Percentiles rank a stretch among this genome's conserved stretches.
Conservation (phyloP, 2,888 invertebrate genomes). For the Chymomyza procnemis region DNA sequence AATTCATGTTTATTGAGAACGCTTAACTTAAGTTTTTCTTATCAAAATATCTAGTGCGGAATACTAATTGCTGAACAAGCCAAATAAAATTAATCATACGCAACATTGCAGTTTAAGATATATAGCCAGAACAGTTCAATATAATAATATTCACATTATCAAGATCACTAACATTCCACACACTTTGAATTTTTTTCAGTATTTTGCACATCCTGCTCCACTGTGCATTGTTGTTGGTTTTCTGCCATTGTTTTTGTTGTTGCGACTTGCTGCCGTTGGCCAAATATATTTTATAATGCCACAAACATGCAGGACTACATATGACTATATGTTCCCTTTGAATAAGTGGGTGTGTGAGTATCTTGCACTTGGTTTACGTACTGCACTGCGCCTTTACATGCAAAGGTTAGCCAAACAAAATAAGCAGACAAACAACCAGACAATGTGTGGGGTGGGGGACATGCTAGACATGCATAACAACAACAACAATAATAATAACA, state of each 20-base stretch:
- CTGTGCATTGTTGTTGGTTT: constrained; percentile 47
- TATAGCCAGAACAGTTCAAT: too few species aligned
- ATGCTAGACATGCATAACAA: constrained; percentile 2
- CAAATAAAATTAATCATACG: too few species aligned
- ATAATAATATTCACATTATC: too few species aligned
- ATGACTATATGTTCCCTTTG: background rate
- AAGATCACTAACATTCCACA: too few species aligned
- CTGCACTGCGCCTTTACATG: constrained; percentile 42
- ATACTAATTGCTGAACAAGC: too few species aligned
- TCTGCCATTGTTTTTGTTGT: constrained; percentile 10
- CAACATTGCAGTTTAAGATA: too few species aligned
- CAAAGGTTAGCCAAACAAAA: constrained; percentile 36
- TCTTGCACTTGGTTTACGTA: constrained; percentile 41
- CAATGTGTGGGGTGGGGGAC: constrained; percentile 1
- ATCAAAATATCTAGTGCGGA: too few species aligned
- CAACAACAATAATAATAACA: background rate
- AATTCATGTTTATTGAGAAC: too few species aligned
- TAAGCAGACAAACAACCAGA: constrained; percentile 4
- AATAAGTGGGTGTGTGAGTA: constrained; percentile 23
- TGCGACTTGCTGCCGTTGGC: constrained; percentile 27
- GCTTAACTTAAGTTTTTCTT: too few species aligned
- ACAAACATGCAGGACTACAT: constrained; percentile 51
- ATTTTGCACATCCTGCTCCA: background rate
- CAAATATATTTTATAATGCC: constrained; percentile 64
- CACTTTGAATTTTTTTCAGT: too few species aligned